Percentiles rank a stretch among this genome's conserved stretches.
These are phyloP conservation scores for Unio pictorum DNA, from an alignment of 2,888 invertebrate genomes.

Conservation along the genomic window DNA sequence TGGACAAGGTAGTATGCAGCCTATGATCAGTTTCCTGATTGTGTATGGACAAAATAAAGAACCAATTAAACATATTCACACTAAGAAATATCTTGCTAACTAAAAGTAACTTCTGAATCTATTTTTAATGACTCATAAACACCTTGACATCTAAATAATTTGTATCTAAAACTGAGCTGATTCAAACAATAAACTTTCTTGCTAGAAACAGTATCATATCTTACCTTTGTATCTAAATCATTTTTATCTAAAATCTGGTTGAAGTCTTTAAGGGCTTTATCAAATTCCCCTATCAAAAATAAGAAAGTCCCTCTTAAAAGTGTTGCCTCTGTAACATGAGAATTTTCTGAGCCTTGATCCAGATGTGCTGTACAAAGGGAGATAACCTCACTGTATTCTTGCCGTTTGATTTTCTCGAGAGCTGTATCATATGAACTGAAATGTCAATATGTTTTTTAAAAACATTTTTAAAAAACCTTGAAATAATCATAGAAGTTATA, in stretches of 20 bases:
- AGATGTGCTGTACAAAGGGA: conserved; percentile 86
- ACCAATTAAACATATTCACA: too few relatives aligned
- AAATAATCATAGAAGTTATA: too few relatives aligned
- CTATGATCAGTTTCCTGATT: too few relatives aligned
- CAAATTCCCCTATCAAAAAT: conserved; percentile 79
- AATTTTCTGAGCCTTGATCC: conserved; percentile 34
- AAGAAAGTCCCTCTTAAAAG: conserved; percentile 89
- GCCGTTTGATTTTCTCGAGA: conserved; percentile 79
- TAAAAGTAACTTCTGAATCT: too few relatives aligned
- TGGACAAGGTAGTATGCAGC: too few relatives aligned
- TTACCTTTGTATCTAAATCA: conserved; percentile 71
- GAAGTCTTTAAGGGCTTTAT: conserved; percentile 74
- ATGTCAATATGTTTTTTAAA: conserved; percentile 8
- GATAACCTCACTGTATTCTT: conserved; percentile 85
- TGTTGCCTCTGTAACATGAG: conserved; percentile 74
- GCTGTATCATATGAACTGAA: conserved; percentile 82
- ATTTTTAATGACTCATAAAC: too few relatives aligned
- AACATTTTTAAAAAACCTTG: too few relatives aligned
- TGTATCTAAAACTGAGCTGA: too few relatives aligned
- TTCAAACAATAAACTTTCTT: too few relatives aligned
- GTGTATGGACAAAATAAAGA: too few relatives aligned
- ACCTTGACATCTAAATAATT: too few relatives aligned
- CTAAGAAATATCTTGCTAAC: too few relatives aligned
- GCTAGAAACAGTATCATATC: not conserved
- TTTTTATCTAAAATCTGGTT: conserved; percentile 66